phyloP scores from a whole-genome alignment of 2,888 invertebrate species.

The Mechanitis mazaeus region DNA sequence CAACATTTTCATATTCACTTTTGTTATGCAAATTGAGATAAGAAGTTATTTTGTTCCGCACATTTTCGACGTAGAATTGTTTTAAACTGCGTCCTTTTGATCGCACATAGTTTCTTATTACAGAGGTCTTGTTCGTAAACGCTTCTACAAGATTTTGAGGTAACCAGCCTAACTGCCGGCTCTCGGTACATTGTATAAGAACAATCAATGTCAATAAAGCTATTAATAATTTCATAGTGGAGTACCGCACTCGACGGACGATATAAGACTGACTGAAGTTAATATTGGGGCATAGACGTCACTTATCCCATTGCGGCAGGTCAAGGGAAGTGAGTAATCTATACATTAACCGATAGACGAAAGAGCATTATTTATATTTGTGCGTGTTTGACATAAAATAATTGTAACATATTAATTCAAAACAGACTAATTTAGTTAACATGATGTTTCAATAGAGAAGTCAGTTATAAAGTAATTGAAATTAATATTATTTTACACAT shows the following conservation, averaged over 20 bases:
- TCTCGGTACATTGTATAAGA: slow-evolving; percentile 43
- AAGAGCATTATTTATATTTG: not conserved
- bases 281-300: slow-evolving; percentile 40
- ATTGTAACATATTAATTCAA: no score
- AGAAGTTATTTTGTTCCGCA: slow-evolving; percentile 50
- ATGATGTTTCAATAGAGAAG: no score
- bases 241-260: slow-evolving; percentile 29
- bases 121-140: slow-evolving; percentile 51
- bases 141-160: slow-evolving; percentile 51
- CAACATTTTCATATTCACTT: slow-evolving; percentile 14
- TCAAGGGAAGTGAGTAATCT: slow-evolving; percentile 43
- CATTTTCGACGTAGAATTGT: slow-evolving; percentile 51
- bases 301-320: slow-evolving; percentile 45
- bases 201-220: slow-evolving; percentile 44
- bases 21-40: slow-evolving; percentile 41
- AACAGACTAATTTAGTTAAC: no score
- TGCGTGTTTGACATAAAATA: no score
- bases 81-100: slow-evolving; percentile 52
- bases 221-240: slow-evolving; percentile 48
- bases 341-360: not conserved
- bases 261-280: slow-evolving; percentile 41
- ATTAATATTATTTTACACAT: no score
- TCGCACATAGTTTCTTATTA: slow-evolving; percentile 52
- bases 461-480: no score
- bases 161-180: slow-evolving; percentile 46